These are phyloP conservation scores for Melanotaenia trifasciata DNA, from an alignment of 2,797 vertebrate genomes.

Conservation along the genomic window DNA sequence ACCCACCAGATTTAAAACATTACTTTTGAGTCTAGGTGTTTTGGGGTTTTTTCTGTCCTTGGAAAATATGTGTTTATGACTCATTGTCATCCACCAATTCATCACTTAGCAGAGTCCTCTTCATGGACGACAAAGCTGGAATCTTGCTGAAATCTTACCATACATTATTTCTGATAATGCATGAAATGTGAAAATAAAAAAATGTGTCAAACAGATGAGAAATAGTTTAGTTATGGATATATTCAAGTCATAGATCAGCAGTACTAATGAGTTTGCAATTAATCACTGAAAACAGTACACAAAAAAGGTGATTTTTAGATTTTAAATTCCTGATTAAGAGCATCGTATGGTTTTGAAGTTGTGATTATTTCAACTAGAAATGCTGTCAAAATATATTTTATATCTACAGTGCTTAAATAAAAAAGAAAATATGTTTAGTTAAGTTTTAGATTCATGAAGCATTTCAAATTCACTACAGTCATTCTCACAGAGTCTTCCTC, in stretches of 20 bases:
- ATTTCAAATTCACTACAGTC: not conserved
- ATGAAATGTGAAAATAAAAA: not conserved
- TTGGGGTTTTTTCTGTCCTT: too few species aligned
- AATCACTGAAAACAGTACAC: not conserved
- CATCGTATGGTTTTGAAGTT: not conserved
- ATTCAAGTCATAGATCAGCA: not conserved
- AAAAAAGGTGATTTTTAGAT: not conserved
- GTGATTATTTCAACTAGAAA: not conserved
- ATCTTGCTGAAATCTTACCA: not conserved
- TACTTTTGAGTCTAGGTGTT: too few species aligned
- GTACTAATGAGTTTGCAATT: not conserved
- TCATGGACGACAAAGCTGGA: not conserved
- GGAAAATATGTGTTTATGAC: too few species aligned
- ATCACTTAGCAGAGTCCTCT: not conserved
- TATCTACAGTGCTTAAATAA: not conserved
- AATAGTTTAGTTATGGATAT: not conserved
- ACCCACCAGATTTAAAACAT: not conserved
- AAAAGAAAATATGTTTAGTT: not conserved
- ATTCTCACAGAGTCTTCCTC: not conserved
- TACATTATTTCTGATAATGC: not conserved
- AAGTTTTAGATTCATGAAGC: not conserved
- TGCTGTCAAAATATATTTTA: not conserved
- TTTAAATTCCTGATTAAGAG: not conserved
- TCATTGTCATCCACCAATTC: not conserved
- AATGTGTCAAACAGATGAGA: not conserved